Evolutionary conservation across 2,888 invertebrate species (phyloP).

Genomic region (Galerucella nymphaeae): DNA sequence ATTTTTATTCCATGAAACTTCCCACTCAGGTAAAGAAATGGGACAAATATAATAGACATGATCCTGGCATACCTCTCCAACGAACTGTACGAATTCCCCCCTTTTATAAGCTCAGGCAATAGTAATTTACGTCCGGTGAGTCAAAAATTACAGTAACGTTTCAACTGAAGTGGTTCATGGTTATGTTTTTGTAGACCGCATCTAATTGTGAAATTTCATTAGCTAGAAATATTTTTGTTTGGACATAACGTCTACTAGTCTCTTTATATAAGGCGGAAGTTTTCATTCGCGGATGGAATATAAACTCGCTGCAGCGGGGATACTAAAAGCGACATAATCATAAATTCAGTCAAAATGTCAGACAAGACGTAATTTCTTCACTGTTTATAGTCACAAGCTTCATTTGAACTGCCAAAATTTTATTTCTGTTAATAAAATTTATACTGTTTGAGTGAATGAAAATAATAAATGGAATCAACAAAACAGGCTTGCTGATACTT

Average conservation of each 20-base stretch:
- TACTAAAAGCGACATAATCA: constrained; percentile 6
- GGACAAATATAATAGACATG: too few species aligned
- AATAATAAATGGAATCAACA: constrained; percentile 8
- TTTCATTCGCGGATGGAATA: not conserved
- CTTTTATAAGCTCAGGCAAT: too few species aligned
- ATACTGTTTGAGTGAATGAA: not conserved
- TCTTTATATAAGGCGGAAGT: constrained; percentile 1
- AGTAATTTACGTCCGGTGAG: too few species aligned
- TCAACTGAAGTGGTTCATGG: too few species aligned
- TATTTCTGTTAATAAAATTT: constrained; percentile 13
- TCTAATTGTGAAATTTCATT: not conserved
- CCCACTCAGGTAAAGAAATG: too few species aligned
- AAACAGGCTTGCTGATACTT: not conserved
- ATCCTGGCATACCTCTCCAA: too few species aligned
- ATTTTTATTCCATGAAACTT: too few species aligned
- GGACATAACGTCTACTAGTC: not conserved
- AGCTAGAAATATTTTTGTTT: not conserved
- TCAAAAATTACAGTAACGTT: too few species aligned
- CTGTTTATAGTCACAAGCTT: constrained; percentile 5
- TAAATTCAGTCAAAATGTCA: constrained; percentile 7
- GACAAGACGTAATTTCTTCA: constrained; percentile 6
- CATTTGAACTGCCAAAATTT: constrained; percentile 11
- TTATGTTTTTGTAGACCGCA: too few species aligned
- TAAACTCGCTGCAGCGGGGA: not conserved
- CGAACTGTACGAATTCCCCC: too few species aligned